Conservation (phyloP, 2,113 vertebrate species). For the Ammodytes dubius region DNA sequence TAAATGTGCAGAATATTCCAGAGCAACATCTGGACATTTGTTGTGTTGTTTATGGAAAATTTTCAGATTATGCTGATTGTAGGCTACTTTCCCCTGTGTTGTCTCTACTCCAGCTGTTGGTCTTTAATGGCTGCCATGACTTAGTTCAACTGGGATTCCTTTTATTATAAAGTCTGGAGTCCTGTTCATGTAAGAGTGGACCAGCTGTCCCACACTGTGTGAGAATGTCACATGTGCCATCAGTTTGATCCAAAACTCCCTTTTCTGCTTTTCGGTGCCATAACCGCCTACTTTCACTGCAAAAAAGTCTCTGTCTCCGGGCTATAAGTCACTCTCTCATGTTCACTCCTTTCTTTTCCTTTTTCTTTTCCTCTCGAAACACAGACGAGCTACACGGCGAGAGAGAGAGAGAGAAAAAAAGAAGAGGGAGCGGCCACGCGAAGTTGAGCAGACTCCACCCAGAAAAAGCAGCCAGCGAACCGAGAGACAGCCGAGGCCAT, state of each 20-base stretch:
- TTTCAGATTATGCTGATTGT: neutral
- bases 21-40: neutral
- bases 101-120: neutral
- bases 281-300: constrained; percentile 42
- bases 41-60: neutral
- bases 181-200: neutral
- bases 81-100: no score
- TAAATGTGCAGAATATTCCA: no score
- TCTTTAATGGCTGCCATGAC: neutral
- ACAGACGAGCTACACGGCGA: constrained; percentile 43
- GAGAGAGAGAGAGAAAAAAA: constrained; percentile 59
- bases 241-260: constrained; percentile 27
- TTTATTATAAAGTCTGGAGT: neutral
- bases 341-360: constrained; percentile 34
- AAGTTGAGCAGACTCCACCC: constrained; percentile 83
- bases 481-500: constrained; percentile 82
- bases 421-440: constrained; percentile 67
- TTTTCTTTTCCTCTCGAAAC: constrained; percentile 43
- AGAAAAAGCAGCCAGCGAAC: constrained; percentile 78
- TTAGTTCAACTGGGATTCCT: neutral
- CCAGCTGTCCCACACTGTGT: neutral
- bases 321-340: constrained; percentile 37
- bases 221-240: neutral
- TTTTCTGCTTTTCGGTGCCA: constrained; percentile 1
- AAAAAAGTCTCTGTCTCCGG: constrained; percentile 35